These are phyloP conservation scores for Lepeophtheirus nordmannii DNA, from an alignment of 2,888 invertebrate genomes.

Conservation along the genomic window DNA sequence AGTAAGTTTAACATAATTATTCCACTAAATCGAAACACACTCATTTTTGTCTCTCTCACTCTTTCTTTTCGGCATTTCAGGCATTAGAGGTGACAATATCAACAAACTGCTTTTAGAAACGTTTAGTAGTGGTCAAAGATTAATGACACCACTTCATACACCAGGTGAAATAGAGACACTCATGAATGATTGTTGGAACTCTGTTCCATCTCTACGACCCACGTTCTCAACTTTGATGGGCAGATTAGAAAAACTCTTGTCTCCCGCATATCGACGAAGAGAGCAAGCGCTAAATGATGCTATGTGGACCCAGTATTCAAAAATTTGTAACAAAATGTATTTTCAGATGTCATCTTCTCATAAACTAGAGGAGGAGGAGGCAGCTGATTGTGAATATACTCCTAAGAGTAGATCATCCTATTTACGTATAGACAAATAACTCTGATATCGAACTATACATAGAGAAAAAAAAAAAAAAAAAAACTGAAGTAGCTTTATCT, in stretches of 20 bases:
- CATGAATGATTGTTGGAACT: background rate
- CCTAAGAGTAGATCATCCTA: background rate
- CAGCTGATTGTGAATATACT: background rate
- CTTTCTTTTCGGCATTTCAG: conserved; percentile 25
- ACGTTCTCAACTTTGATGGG: background rate
- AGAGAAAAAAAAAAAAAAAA: background rate
- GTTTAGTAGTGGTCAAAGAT: conserved; percentile 2
- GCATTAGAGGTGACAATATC: background rate
- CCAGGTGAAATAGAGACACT: conserved; percentile 3
- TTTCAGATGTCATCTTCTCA: background rate
- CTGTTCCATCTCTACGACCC: background rate
- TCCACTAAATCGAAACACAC: no score
- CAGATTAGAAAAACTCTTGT: background rate
- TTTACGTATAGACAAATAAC: background rate
- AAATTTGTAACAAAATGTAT: background rate
- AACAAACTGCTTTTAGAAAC: background rate
- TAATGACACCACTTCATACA: background rate
- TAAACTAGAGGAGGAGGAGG: background rate
- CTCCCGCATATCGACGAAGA: background rate
- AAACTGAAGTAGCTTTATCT: background rate
- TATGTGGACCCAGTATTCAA: conserved; percentile 5
- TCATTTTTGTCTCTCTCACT: conserved; percentile 26
- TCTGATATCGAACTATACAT: background rate
- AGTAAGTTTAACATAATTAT: conserved; percentile 35
- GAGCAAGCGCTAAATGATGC: conserved; percentile 1